phyloP scores from a whole-genome alignment of 2,888 invertebrate genomes.

The Adineta ricciae region DNA sequence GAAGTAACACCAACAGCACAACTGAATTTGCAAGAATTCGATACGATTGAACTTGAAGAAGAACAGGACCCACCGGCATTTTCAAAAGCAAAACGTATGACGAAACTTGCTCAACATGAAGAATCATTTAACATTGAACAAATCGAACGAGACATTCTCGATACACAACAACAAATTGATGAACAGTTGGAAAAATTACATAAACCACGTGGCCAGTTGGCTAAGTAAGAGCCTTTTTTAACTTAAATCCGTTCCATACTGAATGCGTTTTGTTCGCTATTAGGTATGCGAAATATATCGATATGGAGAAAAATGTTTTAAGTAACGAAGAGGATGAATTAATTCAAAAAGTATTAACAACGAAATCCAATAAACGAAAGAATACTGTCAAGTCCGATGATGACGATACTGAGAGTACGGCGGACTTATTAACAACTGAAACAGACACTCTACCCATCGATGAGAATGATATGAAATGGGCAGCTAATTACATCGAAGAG shows the following conservation, averaged over 20 bases:
- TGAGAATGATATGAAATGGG: slow-evolving; percentile 20
- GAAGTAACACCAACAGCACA: slow-evolving; percentile 89
- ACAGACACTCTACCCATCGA: neutral
- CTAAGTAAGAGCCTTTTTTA: slow-evolving; percentile 21
- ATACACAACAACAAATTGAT: slow-evolving; percentile 31
- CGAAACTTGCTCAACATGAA: slow-evolving; percentile 32
- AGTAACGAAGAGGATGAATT: slow-evolving; percentile 22
- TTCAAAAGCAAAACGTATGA: slow-evolving; percentile 21
- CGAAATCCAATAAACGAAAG: neutral
- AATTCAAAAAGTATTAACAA: slow-evolving; percentile 23
- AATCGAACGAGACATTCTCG: slow-evolving; percentile 30
- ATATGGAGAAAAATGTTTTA: slow-evolving; percentile 22
- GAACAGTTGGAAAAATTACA: slow-evolving; percentile 28
- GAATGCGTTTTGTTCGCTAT: neutral
- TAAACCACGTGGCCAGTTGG: slow-evolving; percentile 29
- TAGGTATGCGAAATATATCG: neutral
- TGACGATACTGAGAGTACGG: neutral
- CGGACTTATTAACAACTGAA: neutral
- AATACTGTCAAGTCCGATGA: neutral
- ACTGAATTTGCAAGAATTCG: slow-evolving; percentile 83
- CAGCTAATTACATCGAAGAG: neutral
- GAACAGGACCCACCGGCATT: slow-evolving; percentile 33
- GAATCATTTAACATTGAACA: slow-evolving; percentile 30
- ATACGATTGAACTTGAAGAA: slow-evolving; percentile 34
- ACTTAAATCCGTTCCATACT: neutral